phyloP scores from a whole-genome alignment of 1,140 invertebrate genomes.

The Bombus soroeensis region DNA sequence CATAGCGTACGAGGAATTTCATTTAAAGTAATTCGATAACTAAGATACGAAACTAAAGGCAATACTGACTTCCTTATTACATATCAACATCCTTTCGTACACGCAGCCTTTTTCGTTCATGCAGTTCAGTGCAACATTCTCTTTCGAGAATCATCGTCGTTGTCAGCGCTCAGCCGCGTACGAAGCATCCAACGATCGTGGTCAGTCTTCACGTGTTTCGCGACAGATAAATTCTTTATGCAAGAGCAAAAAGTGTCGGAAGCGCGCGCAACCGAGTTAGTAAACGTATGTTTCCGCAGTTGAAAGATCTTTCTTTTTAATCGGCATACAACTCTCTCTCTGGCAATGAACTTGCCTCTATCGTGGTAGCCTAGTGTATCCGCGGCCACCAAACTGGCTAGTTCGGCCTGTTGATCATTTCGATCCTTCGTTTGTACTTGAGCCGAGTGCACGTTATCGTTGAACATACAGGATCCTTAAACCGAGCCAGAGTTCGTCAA shows the following conservation, averaged over 20 bases:
- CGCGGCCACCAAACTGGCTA: constrained; percentile 76
- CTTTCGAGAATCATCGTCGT: background rate
- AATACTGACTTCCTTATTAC: no score
- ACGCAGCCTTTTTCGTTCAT: background rate
- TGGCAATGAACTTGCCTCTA: constrained; percentile 80
- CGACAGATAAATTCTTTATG: background rate
- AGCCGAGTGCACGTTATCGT: background rate
- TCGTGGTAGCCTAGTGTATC: constrained; percentile 72
- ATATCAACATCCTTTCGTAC: background rate
- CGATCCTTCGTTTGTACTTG: constrained; percentile 3
- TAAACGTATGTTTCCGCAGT: constrained; percentile 33
- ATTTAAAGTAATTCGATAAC: background rate
- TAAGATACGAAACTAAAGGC: no score
- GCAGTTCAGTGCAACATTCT: background rate
- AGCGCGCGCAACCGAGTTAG: background rate
- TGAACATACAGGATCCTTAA: background rate
- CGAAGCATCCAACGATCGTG: background rate
- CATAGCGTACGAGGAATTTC: background rate
- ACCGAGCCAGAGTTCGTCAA: background rate
- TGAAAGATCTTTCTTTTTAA: constrained; percentile 70
- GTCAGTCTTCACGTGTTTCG: background rate
- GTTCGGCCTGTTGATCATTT: constrained; percentile 54
- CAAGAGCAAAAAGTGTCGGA: background rate
- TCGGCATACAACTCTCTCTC: constrained; percentile 75
- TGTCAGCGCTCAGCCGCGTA: background rate